Evolutionary conservation across 2,113 vertebrate genomes (phyloP).

Genomic region (Ceratotherium simum): DNA sequence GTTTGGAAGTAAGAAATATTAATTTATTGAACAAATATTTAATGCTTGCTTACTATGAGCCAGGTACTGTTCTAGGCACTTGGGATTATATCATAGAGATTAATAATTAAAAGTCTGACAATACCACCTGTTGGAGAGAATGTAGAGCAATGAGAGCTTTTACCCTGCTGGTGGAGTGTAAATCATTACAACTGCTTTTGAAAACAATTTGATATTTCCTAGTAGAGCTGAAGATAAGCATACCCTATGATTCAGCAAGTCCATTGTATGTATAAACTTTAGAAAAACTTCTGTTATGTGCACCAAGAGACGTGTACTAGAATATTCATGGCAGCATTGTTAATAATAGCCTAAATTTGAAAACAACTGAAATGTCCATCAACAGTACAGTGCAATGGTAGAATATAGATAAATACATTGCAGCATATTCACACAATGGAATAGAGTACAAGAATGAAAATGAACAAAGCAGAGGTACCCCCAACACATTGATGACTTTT

Average conservation of each 20-base stretch:
- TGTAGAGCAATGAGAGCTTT: not conserved
- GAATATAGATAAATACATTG: not conserved
- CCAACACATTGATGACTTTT: not conserved
- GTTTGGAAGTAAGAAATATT: conserved; percentile 37
- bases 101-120: conserved; percentile 21
- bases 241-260: not conserved
- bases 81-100: not conserved
- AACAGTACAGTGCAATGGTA: not conserved
- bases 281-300: not conserved
- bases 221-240: not conserved
- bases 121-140: not conserved
- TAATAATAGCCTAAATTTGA: not conserved
- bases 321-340: not conserved
- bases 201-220: not conserved
- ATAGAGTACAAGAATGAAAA: not conserved
- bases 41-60: not conserved
- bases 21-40: conserved; percentile 39
- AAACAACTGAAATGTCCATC: not conserved
- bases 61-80: not conserved
- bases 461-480: not conserved
- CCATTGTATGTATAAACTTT: not conserved
- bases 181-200: not conserved
- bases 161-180: not conserved
- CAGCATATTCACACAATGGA: not conserved
- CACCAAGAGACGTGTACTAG: not conserved